Percentiles rank a stretch among this genome's conserved stretches.
phyloP scores from a whole-genome alignment of 2,888 invertebrate genomes.

The Oxyteleia sp. region DNA sequence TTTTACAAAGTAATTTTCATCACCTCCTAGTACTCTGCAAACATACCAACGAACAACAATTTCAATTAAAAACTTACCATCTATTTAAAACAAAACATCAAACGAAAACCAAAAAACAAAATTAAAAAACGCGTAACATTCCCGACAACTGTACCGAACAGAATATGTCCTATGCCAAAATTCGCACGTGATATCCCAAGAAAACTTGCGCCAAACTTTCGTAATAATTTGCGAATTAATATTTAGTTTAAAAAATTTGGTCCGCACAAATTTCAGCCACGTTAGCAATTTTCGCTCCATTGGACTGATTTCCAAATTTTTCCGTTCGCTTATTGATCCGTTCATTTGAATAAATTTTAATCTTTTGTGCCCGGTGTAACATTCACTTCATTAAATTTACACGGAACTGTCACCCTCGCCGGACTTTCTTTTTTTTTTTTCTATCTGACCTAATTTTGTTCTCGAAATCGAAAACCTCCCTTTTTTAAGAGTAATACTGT shows the following conservation, averaged over 20 bases:
- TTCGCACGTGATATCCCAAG: no score
- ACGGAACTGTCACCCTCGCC: constrained; percentile 3
- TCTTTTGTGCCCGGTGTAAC: constrained; percentile 13
- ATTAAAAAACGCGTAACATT: no score
- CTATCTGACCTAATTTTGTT: constrained; percentile 33
- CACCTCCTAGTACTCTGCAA: not conserved
- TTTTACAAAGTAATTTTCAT: constrained; percentile 2
- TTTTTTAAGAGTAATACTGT: constrained; percentile 41
- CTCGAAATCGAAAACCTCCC: constrained; percentile 33
- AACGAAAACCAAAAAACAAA: not conserved
- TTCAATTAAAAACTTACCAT: not conserved
- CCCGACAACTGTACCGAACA: no score
- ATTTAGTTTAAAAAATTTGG: not conserved
- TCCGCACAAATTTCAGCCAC: not conserved
- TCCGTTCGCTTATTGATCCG: constrained; percentile 8
- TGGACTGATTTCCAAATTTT: not conserved
- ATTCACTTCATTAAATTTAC: constrained; percentile 41
- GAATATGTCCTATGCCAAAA: no score
- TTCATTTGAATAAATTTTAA: constrained; percentile 45
- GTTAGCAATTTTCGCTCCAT: not conserved
- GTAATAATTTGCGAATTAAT: no score
- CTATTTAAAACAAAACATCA: not conserved
- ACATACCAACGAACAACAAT: not conserved
- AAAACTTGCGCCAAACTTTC: no score
- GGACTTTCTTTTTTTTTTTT: constrained; percentile 12